Conservation (phyloP, 2,113 vertebrate species). For the Lagopus leucura region DNA sequence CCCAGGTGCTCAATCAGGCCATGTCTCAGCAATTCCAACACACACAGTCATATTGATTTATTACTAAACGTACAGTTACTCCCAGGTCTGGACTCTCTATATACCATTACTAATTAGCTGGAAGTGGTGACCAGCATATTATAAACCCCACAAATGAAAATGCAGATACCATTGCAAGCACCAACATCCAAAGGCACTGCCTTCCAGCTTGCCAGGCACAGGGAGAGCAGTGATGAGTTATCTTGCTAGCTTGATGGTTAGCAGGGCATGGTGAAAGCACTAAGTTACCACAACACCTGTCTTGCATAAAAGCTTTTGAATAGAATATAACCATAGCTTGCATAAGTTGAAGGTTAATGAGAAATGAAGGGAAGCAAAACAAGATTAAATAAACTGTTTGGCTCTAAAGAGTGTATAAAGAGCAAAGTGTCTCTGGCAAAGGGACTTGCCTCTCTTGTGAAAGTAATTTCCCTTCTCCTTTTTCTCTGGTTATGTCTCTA, state of each 20-base stretch:
- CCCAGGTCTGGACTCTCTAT: not conserved
- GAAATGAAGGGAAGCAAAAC: not conserved
- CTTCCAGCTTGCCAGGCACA: not conserved
- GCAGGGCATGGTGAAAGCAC: not conserved
- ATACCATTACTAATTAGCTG: not conserved
- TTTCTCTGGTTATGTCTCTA: not conserved
- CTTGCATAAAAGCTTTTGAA: not conserved
- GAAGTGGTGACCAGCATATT: not conserved
- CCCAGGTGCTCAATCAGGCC: no score
- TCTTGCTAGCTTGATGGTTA: not conserved
- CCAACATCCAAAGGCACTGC: not conserved
- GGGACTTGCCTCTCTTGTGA: not conserved
- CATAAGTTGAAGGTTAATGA: not conserved
- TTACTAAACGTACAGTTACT: not conserved
- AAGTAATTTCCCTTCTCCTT: not conserved
- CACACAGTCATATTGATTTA: not conserved
- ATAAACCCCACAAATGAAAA: not conserved
- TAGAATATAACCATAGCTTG: not conserved
- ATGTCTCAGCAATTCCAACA: no score
- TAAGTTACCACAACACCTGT: not conserved
- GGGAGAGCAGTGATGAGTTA: constrained; percentile 22
- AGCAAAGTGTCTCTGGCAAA: not conserved
- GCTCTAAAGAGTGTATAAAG: not conserved
- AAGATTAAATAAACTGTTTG: not conserved
- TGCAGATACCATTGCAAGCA: not conserved